phyloP scores from a whole-genome alignment of 2,797 vertebrate species.

The Synaphobranchus kaupii region DNA sequence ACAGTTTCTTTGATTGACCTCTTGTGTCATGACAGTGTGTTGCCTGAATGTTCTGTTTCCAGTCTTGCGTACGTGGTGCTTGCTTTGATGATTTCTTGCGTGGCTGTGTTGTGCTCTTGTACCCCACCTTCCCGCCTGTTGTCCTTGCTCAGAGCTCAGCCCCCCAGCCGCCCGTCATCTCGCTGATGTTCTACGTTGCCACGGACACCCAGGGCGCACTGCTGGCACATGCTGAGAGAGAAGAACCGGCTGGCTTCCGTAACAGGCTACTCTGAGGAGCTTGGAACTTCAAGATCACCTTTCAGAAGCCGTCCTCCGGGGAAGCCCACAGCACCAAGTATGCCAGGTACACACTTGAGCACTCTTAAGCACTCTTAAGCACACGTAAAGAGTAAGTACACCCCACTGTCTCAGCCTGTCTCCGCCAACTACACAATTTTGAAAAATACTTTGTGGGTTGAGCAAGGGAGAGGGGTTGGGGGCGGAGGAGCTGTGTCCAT shows the following conservation, averaged over 20 bases:
- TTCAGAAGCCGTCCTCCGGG: constrained; percentile 76
- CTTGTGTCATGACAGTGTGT: not conserved
- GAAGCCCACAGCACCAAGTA: constrained; percentile 69
- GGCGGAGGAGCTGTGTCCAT: too few relatives aligned
- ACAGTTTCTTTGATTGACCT: not conserved
- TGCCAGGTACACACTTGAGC: constrained; percentile 74
- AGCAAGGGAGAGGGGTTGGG: too few relatives aligned
- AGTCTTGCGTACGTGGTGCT: not conserved
- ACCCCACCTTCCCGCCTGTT: not conserved
- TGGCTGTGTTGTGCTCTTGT: not conserved
- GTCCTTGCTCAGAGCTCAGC: constrained; percentile 60
- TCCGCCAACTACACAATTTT: too few relatives aligned
- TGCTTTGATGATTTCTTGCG: too few relatives aligned
- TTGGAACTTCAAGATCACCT: constrained; percentile 86
- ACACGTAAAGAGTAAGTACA: not conserved
- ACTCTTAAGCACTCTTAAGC: not conserved
- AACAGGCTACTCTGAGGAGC: constrained; percentile 82
- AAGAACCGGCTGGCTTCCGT: constrained; percentile 77
- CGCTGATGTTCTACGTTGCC: constrained; percentile 90
- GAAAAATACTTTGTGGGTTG: too few relatives aligned
- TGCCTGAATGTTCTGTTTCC: not conserved
- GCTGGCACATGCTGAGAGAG: constrained; percentile 73
- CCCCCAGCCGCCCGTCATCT: constrained; percentile 74
- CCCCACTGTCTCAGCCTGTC: too few relatives aligned
- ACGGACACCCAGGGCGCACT: constrained; percentile 84